Evolutionary conservation across 2,888 invertebrate genomes (phyloP), one percentile per base, ranked within the genome.

Genomic region (Drosophila robusta): DNA sequence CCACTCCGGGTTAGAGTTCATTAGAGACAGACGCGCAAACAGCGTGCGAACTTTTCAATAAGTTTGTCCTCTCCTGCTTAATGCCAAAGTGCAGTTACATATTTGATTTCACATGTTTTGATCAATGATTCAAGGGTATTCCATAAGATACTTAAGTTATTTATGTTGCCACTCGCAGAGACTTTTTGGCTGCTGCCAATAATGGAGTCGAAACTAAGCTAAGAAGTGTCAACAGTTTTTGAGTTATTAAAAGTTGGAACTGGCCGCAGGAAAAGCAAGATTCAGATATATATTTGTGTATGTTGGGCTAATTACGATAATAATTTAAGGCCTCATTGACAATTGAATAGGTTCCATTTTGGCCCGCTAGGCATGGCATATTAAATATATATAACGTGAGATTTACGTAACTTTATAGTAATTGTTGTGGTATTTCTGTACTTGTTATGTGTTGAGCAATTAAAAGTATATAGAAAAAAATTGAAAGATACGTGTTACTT

Each of bases 1-100:
- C 29, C 29, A 9, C 18, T 26, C 36, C 18, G 46, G 68, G 57
- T 65, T 45, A 69, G 51, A 87, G 76, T 85, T 87, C 87, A 78
- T 87, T 73, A 78, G 50, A 42, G 47, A 24, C 46, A 47, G 34
- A 18, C 36, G 26, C 22, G 26, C 41, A 41, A 65, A 29, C 18
- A 57, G 45, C 42, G 62, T 75, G 78, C 56, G 51, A 75, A 73
- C 60, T 78, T 75, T 65, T 57, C 63, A 41, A 58, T 69, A 64
- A 64, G 45, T 78, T 65, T 50, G 34, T 34, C 54, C 14, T 44
- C 42, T 50, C 69, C 63, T 73, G 55, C 68, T 56, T 39, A 42
- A 68, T 76, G 66, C 61, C 76, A 78, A 73, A 73, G 67, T 47
- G 67, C 73, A 62, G 55, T 41, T 55, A 52, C 54, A 54, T 70